A percentile compares a stretch with the other conserved stretches of the same genome.
These are phyloP conservation scores for Naso thynnoides DNA, from an alignment of 2,797 vertebrate species.

Conservation along the genomic window DNA sequence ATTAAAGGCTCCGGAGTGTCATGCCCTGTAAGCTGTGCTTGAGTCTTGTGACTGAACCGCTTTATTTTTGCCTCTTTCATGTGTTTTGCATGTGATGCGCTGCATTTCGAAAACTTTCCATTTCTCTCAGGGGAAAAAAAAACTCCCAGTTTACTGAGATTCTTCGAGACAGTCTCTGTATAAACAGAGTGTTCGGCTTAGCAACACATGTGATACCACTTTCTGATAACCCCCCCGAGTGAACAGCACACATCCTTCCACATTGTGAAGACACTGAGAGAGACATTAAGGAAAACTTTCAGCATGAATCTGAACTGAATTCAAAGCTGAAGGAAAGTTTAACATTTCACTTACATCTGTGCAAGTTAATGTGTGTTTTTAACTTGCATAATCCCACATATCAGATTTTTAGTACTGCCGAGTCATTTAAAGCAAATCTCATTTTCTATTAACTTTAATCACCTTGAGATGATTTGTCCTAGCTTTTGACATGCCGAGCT, in stretches of 20 bases:
- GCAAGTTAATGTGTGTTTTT: neutral
- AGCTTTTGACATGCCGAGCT: constrained; percentile 41
- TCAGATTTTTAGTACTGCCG: neutral
- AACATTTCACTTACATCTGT: neutral
- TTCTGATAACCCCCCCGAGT: neutral
- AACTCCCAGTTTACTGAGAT: neutral
- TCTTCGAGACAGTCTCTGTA: neutral
- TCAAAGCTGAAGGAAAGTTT: neutral
- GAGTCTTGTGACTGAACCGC: neutral
- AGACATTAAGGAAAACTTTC: neutral
- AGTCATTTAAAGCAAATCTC: constrained; percentile 37
- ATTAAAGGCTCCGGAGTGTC: neutral
- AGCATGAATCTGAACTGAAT: neutral
- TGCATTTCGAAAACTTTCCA: neutral
- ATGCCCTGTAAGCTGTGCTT: neutral
- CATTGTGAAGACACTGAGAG: neutral
- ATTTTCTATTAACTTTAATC: constrained; percentile 26
- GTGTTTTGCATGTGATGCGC: neutral
- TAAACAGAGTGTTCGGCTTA: neutral
- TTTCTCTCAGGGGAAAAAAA: no score
- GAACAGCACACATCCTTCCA: neutral
- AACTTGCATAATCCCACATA: constrained; percentile 39
- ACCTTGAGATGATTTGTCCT: constrained; percentile 37
- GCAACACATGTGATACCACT: neutral
- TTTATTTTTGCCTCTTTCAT: neutral